phyloP scores from a whole-genome alignment of 2,113 vertebrate species.

The Podocnemis expansa region DNA sequence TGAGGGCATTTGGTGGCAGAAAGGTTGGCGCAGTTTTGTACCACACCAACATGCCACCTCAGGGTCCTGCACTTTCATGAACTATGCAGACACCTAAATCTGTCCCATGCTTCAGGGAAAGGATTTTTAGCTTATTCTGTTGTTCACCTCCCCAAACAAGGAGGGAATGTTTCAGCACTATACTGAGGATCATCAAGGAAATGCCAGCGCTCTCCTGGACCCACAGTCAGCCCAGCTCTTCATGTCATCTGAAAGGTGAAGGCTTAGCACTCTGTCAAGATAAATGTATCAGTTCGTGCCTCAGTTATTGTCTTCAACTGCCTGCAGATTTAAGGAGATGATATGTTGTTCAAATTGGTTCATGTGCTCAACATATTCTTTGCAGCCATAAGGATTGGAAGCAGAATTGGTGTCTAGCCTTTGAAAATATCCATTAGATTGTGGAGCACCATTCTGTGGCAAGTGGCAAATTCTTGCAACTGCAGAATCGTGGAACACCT shows the following conservation, averaged over 20 bases:
- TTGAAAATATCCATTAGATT: background rate
- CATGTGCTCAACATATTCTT: background rate
- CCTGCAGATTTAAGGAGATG: background rate
- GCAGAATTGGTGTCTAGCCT: background rate
- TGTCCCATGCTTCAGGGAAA: background rate
- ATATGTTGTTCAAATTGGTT: background rate
- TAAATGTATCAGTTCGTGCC: rapidly evolving
- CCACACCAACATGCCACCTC: background rate
- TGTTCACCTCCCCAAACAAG: background rate
- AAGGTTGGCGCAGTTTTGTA: background rate
- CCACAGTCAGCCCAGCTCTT: background rate
- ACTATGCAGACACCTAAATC: background rate
- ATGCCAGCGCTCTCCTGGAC: background rate
- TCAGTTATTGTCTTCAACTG: background rate
- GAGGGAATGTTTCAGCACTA: background rate
- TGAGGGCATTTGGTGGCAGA: background rate
- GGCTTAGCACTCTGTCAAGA: background rate
- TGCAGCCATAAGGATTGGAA: background rate
- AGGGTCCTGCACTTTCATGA: rapidly evolving
- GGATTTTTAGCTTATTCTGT: background rate
- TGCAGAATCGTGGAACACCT: background rate
- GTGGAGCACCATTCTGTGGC: background rate
- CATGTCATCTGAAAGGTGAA: background rate
- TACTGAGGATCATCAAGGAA: background rate
- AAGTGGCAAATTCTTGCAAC: background rate